A percentile compares a stretch with the other conserved stretches of the same genome.
phyloP scores from a whole-genome alignment of 1,140 invertebrate genomes.

The Nylanderia fulva region DNA sequence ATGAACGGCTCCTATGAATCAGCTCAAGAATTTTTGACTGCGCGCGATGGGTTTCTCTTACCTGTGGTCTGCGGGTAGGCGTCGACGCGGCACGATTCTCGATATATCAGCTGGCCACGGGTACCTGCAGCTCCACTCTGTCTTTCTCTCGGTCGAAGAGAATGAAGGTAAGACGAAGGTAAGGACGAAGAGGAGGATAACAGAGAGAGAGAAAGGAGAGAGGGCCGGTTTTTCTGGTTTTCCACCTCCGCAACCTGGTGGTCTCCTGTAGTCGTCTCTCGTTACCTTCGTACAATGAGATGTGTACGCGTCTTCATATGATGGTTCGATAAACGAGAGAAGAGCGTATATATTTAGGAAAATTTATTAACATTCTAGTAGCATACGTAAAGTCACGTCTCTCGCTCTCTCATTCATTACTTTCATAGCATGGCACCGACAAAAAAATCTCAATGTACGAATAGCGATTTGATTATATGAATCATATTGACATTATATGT shows the following conservation, averaged over 20 bases:
- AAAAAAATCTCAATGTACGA: neutral
- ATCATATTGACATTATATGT: too few species aligned
- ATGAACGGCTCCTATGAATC: conserved; percentile 41
- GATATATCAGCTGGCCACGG: conserved; percentile 74
- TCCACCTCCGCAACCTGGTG: conserved; percentile 67
- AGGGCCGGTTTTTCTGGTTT: conserved; percentile 84
- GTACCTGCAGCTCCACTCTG: conserved; percentile 70
- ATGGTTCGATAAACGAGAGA: conserved; percentile 12
- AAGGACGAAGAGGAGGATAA: conserved; percentile 50
- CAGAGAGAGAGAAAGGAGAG: conserved; percentile 66
- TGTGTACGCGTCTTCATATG: conserved; percentile 40
- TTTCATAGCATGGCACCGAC: too few species aligned
- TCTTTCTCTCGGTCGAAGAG: conserved; percentile 41
- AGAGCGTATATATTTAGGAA: neutral
- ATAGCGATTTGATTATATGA: too few species aligned
- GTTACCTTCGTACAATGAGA: conserved; percentile 53
- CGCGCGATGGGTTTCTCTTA: conserved; percentile 69
- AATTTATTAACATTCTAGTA: neutral
- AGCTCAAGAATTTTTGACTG: conserved; percentile 67
- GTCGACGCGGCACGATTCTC: conserved; percentile 74
- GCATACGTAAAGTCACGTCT: too few species aligned
- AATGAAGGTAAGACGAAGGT: conserved; percentile 46
- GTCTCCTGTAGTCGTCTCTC: conserved; percentile 67
- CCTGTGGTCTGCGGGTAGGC: conserved; percentile 68
- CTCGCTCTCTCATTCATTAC: too few species aligned